Evolutionary conservation across 2,888 invertebrate species (phyloP).

Genomic region (Spialia ferax): DNA sequence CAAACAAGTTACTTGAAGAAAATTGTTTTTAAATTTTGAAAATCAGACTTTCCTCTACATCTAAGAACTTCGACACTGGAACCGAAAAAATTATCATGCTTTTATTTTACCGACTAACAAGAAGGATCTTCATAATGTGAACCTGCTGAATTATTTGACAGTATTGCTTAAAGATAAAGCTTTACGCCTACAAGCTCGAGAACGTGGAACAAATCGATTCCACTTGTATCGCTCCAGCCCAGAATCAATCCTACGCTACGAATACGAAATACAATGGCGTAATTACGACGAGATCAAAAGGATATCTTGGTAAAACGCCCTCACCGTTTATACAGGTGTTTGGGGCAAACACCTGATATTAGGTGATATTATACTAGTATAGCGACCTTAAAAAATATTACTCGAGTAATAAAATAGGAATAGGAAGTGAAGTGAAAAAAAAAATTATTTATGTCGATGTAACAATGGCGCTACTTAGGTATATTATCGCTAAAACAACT

Average conservation of each 20-base stretch:
- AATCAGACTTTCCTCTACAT: not conserved
- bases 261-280: constrained; percentile 57
- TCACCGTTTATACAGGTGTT: constrained; percentile 50
- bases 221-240: constrained; percentile 21
- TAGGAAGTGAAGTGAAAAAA: no score
- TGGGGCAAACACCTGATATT: not conserved
- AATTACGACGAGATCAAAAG: constrained; percentile 59
- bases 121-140: not conserved
- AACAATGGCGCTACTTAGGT: no score
- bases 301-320: constrained; percentile 47
- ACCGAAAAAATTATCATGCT: no score
- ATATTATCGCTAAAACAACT: no score
- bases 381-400: no score
- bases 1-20: not conserved
- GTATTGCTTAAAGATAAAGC: not conserved
- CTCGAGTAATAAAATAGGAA: no score
- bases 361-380: no score
- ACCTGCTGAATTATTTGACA: no score
- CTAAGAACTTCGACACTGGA: no score
- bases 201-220: constrained; percentile 52
- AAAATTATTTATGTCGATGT: no score
- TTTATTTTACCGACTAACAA: not conserved
- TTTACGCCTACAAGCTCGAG: not conserved
- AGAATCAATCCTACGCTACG: constrained; percentile 42
- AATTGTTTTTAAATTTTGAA: no score